Percentiles rank a stretch among this genome's conserved stretches.
These are phyloP conservation scores for Drosophila leonis DNA, from an alignment of 2,888 invertebrate genomes.

Conservation along the genomic window DNA sequence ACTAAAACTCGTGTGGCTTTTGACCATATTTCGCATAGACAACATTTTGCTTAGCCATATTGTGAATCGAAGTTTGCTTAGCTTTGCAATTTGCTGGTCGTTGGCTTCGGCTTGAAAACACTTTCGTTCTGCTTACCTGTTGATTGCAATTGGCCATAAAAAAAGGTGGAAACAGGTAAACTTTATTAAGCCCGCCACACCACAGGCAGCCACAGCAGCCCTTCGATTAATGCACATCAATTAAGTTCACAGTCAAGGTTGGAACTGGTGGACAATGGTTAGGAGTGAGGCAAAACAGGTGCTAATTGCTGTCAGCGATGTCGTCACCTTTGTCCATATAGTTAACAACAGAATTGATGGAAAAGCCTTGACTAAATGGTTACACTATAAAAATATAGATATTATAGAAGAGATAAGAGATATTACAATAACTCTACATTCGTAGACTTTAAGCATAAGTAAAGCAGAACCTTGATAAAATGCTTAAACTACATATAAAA, in stretches of 20 bases:
- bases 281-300: slow-evolving; percentile 1
- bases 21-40: slow-evolving; percentile 56
- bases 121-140: slow-evolving; percentile 48
- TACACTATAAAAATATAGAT: background rate
- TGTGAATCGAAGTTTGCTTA: slow-evolving; percentile 50
- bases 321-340: slow-evolving; percentile 9
- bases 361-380: background rate
- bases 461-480: background rate
- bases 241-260: slow-evolving; percentile 22
- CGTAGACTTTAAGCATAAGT: background rate
- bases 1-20: slow-evolving; percentile 42
- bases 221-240: slow-evolving; percentile 26
- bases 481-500: background rate
- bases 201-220: slow-evolving; percentile 36
- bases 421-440: background rate
- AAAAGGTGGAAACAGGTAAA: slow-evolving; percentile 2
- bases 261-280: background rate
- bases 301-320: slow-evolving; percentile 31
- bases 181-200: slow-evolving; percentile 35
- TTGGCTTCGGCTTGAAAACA: slow-evolving; percentile 45
- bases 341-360: background rate
- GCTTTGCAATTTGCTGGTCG: slow-evolving; percentile 39
- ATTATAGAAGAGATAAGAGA: background rate
- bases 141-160: slow-evolving; percentile 18
- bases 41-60: slow-evolving; percentile 33